phyloP scores from a whole-genome alignment of 2,113 vertebrate species.

The Excalfactoria chinensis region DNA sequence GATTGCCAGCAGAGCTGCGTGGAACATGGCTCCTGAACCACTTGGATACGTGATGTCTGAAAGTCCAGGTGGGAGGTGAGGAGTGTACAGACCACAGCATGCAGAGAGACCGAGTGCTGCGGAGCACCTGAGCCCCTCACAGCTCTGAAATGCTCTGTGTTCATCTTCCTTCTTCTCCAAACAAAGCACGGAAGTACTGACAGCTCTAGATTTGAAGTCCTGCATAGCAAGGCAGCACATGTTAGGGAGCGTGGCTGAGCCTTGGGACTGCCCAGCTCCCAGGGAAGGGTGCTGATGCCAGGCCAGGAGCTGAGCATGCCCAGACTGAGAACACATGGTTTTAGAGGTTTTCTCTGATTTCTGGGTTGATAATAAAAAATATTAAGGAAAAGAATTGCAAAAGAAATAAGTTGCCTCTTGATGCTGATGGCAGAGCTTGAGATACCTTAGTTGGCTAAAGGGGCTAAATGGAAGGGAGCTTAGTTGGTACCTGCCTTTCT shows the following conservation, averaged over 20 bases:
- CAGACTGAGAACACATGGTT: fast-evolving
- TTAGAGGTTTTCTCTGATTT: neutral
- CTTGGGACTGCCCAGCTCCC: neutral
- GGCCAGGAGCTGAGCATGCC: neutral
- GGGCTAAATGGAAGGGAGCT: neutral
- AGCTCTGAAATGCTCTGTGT: neutral
- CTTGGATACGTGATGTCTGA: fast-evolving
- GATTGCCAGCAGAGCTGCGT: neutral
- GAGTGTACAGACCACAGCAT: fast-evolving
- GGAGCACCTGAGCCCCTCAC: neutral
- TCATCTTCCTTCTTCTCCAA: neutral
- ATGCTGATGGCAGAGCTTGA: neutral
- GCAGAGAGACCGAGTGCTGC: neutral
- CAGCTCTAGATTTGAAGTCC: neutral
- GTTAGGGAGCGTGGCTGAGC: neutral
- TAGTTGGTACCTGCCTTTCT: neutral
- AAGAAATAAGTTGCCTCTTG: fast-evolving
- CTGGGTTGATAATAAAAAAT: neutral
- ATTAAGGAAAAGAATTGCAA: no score
- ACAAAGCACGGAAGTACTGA: conserved; percentile 42
- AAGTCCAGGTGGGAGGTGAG: neutral
- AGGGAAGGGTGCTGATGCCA: neutral
- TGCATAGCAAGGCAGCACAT: neutral
- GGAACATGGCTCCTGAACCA: neutral
- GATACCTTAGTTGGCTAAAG: no score